Conservation (phyloP, 2,113 vertebrate species). For the Melanerpes aurifrons region DNA sequence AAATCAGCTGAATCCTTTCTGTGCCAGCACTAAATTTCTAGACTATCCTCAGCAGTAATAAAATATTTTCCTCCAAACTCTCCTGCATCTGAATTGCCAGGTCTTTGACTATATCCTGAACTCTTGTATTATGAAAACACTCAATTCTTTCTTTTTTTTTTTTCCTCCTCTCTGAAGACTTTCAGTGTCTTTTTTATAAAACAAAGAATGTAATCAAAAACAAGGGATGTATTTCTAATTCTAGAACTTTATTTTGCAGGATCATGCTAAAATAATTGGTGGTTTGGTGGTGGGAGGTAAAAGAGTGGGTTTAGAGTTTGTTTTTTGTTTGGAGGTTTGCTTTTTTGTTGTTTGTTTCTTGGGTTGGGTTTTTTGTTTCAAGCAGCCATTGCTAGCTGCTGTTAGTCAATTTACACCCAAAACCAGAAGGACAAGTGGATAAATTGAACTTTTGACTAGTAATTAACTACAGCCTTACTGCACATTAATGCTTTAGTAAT, state of each 20-base stretch:
- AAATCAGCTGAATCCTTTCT: neutral
- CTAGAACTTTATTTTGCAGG: neutral
- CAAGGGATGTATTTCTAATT: neutral
- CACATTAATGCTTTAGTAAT: neutral
- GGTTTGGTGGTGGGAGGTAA: fast-evolving
- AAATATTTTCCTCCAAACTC: neutral
- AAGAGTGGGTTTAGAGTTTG: neutral
- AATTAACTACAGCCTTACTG: neutral
- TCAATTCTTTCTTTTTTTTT: neutral
- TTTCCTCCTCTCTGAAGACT: neutral
- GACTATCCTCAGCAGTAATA: neutral
- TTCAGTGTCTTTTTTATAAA: neutral
- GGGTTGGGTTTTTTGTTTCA: neutral
- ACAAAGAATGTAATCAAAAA: neutral
- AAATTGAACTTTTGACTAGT: neutral
- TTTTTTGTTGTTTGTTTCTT: no score
- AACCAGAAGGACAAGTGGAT: neutral
- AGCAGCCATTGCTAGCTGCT: neutral
- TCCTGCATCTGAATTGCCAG: neutral
- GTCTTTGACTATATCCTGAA: neutral
- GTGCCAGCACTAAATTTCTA: neutral
- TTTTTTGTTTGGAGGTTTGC: neutral
- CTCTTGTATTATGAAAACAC: neutral
- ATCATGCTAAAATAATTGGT: neutral
- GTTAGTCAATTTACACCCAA: neutral